These are phyloP conservation scores for Chelon labrosus DNA, from an alignment of 2,797 vertebrate species.

Conservation along the genomic window DNA sequence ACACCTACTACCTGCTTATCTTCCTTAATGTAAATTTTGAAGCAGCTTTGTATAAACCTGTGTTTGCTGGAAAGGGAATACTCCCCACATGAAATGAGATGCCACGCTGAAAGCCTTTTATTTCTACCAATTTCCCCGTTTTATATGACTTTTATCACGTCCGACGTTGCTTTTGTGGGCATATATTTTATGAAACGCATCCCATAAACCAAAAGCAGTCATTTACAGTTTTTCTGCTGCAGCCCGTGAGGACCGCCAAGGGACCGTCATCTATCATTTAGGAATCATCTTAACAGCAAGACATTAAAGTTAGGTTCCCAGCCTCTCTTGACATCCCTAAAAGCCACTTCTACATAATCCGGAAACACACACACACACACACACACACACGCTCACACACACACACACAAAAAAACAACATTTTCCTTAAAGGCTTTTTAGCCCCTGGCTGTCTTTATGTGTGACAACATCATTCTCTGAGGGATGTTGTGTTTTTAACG, in stretches of 20 bases:
- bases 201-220: slow-evolving; percentile 34
- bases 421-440: slow-evolving; percentile 47
- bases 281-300: slow-evolving; percentile 54
- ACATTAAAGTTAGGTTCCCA: slow-evolving; percentile 55
- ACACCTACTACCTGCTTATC: slow-evolving; percentile 18
- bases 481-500: slow-evolving; percentile 33
- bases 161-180: slow-evolving; percentile 27
- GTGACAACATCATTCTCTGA: slow-evolving; percentile 41
- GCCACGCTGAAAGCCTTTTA: slow-evolving; percentile 1
- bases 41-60: slow-evolving; percentile 10
- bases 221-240: slow-evolving; percentile 36
- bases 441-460: slow-evolving; percentile 51
- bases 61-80: slow-evolving; percentile 16
- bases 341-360: slow-evolving; percentile 65
- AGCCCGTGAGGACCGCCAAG: slow-evolving; percentile 23
- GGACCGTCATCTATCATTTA: slow-evolving; percentile 55
- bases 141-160: slow-evolving; percentile 22
- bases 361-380: slow-evolving; percentile 35
- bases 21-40: not conserved
- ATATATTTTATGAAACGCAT: slow-evolving; percentile 42
- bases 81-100: not conserved
- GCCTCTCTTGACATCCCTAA: slow-evolving; percentile 60
- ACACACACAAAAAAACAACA: slow-evolving; percentile 34
- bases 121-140: slow-evolving; percentile 35
- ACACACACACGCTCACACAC: slow-evolving; percentile 8